These are phyloP conservation scores for Drosophila borealis DNA, from an alignment of 2,888 invertebrate genomes.

Conservation along the genomic window DNA sequence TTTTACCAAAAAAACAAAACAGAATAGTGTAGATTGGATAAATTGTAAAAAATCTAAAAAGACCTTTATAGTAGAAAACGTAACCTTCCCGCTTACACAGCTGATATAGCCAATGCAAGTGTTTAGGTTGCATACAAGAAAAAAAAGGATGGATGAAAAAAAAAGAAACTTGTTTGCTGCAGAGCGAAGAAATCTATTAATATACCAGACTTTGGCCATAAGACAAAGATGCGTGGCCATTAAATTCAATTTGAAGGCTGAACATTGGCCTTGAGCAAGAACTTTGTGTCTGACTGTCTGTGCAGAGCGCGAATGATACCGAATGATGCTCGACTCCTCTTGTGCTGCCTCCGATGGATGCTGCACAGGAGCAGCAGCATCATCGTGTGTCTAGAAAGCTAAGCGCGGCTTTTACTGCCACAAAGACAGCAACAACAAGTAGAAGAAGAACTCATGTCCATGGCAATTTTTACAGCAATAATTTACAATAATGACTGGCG, in stretches of 20 bases:
- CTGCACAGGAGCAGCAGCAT: constrained; percentile 30
- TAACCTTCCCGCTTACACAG: neutral
- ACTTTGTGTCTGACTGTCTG: constrained; percentile 33
- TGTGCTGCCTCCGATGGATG: constrained; percentile 12
- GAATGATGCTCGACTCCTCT: constrained; percentile 9
- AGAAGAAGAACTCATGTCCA: constrained; percentile 33
- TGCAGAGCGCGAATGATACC: neutral
- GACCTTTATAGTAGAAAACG: no score
- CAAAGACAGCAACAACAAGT: constrained; percentile 8
- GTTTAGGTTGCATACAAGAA: constrained; percentile 11
- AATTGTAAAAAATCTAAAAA: no score
- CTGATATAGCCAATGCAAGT: neutral
- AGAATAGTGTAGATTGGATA: no score
- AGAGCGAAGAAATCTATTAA: constrained; percentile 70
- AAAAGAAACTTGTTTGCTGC: constrained; percentile 67
- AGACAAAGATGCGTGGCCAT: constrained; percentile 76
- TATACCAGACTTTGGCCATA: constrained; percentile 74
- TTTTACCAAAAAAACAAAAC: no score
- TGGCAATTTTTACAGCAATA: constrained; percentile 76
- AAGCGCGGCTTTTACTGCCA: constrained; percentile 57
- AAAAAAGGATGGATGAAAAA: constrained; percentile 5
- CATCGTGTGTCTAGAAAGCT: constrained; percentile 51
- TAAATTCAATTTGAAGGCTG: constrained; percentile 81
- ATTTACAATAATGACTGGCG: constrained; percentile 75
- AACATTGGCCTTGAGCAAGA: constrained; percentile 73